phyloP scores from a whole-genome alignment of 2,113 vertebrate species.

The Junco hyemalis region DNA sequence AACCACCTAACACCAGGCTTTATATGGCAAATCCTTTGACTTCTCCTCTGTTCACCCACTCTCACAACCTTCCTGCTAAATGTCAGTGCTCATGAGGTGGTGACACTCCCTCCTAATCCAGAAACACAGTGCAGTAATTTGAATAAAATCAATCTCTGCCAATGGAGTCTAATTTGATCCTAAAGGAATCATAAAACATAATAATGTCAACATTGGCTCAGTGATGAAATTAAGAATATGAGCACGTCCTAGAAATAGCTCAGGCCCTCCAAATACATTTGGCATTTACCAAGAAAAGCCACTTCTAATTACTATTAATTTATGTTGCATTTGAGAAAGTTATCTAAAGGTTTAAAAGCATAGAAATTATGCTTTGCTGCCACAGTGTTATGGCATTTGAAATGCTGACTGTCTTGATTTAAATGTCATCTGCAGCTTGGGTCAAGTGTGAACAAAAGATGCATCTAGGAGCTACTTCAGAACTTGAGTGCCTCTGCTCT shows the following conservation, averaged over 20 bases:
- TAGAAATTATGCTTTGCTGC: neutral
- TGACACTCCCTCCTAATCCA: neutral
- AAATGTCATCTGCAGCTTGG: neutral
- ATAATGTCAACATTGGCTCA: neutral
- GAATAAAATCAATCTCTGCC: neutral
- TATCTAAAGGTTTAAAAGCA: neutral
- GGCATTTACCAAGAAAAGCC: neutral
- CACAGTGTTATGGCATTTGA: neutral
- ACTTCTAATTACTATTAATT: neutral
- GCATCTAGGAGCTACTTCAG: neutral
- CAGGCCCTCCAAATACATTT: neutral
- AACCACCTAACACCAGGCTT: neutral
- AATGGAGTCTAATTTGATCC: neutral
- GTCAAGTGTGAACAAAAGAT: neutral
- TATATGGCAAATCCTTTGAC: neutral
- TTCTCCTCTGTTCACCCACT: neutral
- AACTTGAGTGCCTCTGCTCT: neutral
- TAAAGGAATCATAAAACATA: neutral
- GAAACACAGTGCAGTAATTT: neutral
- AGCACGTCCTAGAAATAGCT: neutral
- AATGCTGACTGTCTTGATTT: neutral
- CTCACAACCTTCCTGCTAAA: neutral
- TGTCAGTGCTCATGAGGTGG: neutral
- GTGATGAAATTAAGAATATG: neutral
- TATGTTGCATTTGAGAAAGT: neutral